These are phyloP conservation scores for Archilochus colubris DNA, from an alignment of 2,113 vertebrate species.

Conservation along the genomic window DNA sequence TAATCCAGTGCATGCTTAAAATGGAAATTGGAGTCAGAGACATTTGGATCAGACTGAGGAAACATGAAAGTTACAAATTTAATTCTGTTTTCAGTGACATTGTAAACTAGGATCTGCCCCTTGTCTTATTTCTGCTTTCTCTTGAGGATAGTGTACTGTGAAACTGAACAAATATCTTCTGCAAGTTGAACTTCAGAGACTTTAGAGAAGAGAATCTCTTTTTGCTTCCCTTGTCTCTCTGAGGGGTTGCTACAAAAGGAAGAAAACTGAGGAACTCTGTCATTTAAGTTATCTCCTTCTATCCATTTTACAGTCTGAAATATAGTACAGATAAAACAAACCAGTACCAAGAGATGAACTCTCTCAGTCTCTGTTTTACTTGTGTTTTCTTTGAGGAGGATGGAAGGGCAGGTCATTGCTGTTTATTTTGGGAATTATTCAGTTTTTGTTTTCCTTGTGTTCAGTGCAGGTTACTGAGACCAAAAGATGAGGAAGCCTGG, in stretches of 20 bases:
- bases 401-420: neutral
- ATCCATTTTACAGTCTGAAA: slow-evolving; percentile 14
- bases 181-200: slow-evolving; percentile 4
- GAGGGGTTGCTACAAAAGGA: slow-evolving; percentile 10
- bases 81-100: neutral
- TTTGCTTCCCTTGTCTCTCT: slow-evolving; percentile 42
- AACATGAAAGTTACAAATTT: neutral
- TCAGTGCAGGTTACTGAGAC: neutral
- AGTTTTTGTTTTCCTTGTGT: neutral
- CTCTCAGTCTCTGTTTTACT: neutral
- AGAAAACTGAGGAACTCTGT: neutral
- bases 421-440: slow-evolving; percentile 16
- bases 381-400: neutral
- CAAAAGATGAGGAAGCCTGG: neutral
- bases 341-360: neutral
- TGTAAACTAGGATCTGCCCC: neutral
- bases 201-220: slow-evolving; percentile 6
- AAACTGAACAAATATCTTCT: neutral
- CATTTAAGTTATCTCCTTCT: slow-evolving; percentile 21
- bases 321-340: slow-evolving; percentile 26
- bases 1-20: neutral
- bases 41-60: neutral
- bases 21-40: neutral
- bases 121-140: neutral
- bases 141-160: neutral